Evolutionary conservation across 2,797 vertebrate genomes (phyloP).

Genomic region (Eidolon dupreanum): DNA sequence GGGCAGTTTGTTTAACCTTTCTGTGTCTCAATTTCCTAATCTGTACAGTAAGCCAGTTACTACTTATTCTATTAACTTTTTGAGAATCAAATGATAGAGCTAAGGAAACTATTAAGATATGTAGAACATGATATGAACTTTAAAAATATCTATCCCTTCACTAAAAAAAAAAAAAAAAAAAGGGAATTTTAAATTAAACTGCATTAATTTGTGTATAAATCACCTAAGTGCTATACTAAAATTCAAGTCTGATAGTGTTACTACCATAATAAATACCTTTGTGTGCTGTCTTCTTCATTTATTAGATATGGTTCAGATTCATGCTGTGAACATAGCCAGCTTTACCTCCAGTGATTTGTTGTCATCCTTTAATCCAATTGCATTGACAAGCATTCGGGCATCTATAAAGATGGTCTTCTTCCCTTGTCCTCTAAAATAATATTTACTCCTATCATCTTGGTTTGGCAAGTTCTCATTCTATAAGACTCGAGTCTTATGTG

Average conservation of each 20-base stretch:
- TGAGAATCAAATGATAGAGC: neutral
- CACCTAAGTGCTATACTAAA: neutral
- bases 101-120: neutral
- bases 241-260: neutral
- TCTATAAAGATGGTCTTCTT: neutral
- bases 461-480: neutral
- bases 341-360: neutral
- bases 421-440: neutral
- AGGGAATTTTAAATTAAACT: neutral
- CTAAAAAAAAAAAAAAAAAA: neutral
- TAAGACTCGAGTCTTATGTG: neutral
- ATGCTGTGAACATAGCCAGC: neutral
- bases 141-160: neutral
- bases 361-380: neutral
- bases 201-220: neutral
- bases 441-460: neutral
- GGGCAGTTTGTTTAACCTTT: neutral
- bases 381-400: neutral
- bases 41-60: neutral
- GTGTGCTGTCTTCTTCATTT: neutral
- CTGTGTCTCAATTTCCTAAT: neutral
- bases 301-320: neutral
- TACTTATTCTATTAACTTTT: neutral
- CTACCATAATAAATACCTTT: neutral
- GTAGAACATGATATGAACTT: neutral